Evolutionary conservation across 2,888 invertebrate species (phyloP), one percentile per base, ranked within the genome.

Genomic region (Drosophila lutescens): DNA sequence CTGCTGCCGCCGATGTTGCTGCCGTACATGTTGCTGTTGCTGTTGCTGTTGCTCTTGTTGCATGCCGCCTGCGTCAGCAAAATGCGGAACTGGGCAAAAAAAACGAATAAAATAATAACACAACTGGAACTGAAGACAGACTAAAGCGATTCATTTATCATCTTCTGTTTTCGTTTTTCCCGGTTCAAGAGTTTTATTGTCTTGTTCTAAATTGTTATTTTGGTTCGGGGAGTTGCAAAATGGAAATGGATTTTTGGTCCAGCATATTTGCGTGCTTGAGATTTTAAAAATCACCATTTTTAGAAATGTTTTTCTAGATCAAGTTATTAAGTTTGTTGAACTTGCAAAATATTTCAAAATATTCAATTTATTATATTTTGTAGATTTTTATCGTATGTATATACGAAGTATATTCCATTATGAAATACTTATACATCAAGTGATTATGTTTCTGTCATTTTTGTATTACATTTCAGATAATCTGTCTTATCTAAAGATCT

Each of bases 61-160:
- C 70, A 73, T 73, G 70, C 70, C 55, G 36, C 63, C 50, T 72
- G 73, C 70, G 62, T 62, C 70, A 72, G 55, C 62, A 32, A 51
- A 72, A 62, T 46, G 55, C 70, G 73, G 73, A 70, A 72, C 73
- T 50, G 59, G n/a, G 26, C 43, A 34, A 3, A 15, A 12, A 34
- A 8, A n/a, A 13, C 20, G 34, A 44, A 55, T 55, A 44, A 17
- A 56, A 44, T 38, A 46, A 46, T 17, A 40, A 7, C n/a, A 23
- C 9, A 55, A 67, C 47, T 43, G 53, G 50, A 57, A 36, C 51
- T 41, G 56, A 46, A 46, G 54, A 56, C 56, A 46, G 54, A 46
- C 69, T 26, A 38, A 36, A 53, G 47, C 30, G 43, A 36, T 49
- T 26, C 36, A 40, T 66, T 68, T 36, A 62, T 62, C 62, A 63